Evolutionary conservation across 2,888 invertebrate species (phyloP).

Genomic region (Rotaria sp.): DNA sequence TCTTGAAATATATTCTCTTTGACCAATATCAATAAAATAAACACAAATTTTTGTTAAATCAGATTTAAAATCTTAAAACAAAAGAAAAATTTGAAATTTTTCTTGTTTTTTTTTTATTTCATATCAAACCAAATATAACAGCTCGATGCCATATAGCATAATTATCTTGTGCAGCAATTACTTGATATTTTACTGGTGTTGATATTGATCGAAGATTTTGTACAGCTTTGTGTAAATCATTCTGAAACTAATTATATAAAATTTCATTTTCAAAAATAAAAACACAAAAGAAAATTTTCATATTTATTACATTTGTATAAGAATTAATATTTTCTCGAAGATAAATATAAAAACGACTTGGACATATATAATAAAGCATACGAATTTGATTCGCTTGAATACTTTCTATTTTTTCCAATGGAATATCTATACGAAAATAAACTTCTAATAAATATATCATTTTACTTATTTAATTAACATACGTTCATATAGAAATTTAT

Average conservation of each 20-base stretch:
- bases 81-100: neutral
- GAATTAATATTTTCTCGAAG: neutral
- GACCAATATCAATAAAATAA: constrained; percentile 12
- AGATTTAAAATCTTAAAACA: neutral
- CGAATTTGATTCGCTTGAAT: neutral
- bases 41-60: neutral
- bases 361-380: constrained; percentile 9
- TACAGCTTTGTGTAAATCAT: neutral
- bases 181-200: neutral
- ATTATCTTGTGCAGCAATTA: constrained; percentile 3
- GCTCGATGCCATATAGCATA: constrained; percentile 27
- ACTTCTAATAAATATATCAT: neutral
- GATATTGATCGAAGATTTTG: neutral
- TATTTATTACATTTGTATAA: neutral
- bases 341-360: constrained; percentile 4
- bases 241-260: neutral
- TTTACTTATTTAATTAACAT: neutral
- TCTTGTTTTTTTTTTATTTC: no score
- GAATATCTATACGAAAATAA: neutral
- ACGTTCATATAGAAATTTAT: neutral
- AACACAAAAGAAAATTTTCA: neutral
- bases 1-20: neutral
- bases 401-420: neutral
- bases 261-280: neutral
- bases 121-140: neutral